Evolutionary conservation across 2,797 vertebrate species (phyloP).

Genomic region (Thaleichthys pacificus): DNA sequence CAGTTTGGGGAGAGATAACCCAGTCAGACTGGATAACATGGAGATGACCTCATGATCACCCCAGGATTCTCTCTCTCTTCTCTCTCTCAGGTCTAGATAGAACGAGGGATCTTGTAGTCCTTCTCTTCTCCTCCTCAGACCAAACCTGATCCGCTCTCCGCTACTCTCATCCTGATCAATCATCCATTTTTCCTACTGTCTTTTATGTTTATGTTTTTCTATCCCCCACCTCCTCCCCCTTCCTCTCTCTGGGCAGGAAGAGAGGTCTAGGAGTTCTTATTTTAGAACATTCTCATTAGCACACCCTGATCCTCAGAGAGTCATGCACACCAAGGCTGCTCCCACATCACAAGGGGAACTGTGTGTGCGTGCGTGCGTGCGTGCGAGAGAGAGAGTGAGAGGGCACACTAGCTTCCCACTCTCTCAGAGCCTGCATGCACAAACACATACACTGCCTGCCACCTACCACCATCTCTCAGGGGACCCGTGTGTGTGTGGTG

Average conservation of each 20-base stretch:
- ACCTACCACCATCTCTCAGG: no score
- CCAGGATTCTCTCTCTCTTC: neutral
- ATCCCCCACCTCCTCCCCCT: neutral
- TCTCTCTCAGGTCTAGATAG: neutral
- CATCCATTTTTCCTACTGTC: neutral
- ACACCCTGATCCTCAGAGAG: slow-evolving; percentile 51
- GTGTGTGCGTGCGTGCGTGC: neutral
- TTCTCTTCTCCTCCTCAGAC: neutral
- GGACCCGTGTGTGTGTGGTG: no score
- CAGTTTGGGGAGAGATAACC: neutral
- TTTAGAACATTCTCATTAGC: slow-evolving; percentile 75
- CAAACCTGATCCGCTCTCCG: neutral
- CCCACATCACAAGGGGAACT: slow-evolving; percentile 29
- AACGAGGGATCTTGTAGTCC: neutral
- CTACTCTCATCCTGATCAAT: neutral
- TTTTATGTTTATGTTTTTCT: slow-evolving; percentile 1
- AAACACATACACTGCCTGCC: neutral
- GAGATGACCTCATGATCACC: no score
- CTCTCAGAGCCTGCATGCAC: neutral
- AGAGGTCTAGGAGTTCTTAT: slow-evolving; percentile 56
- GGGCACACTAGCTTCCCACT: neutral
- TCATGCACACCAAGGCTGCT: slow-evolving; percentile 18
- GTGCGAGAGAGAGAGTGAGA: neutral
- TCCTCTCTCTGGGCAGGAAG: slow-evolving; percentile 45
- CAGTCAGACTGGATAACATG: no score